Percentiles rank a stretch among this genome's conserved stretches.
Evolutionary conservation across 30 jellyfish, hydroid and myxozoan genomes (phyloP).

Genomic region (Turritopsis dohrnii): DNA sequence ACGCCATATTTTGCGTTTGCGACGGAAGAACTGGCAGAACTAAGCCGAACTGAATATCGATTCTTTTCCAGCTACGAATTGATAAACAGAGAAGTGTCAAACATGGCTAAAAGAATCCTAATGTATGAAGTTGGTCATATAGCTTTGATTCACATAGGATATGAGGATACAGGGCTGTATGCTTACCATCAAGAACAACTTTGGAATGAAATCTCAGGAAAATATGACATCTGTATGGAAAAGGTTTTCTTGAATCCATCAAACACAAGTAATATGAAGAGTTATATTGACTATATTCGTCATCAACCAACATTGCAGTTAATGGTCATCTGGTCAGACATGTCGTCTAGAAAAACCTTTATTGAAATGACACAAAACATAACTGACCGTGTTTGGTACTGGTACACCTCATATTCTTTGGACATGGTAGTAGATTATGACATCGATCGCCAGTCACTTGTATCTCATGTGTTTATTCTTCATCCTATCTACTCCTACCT

Average conservation of each 20-base stretch:
- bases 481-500: not conserved
- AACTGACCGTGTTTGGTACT: slow-evolving; percentile 7
- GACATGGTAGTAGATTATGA: not conserved
- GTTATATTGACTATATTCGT: not conserved
- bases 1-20: not conserved
- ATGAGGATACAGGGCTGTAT: not conserved
- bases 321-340: not conserved
- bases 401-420: slow-evolving; percentile 1
- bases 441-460: not conserved
- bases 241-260: not conserved
- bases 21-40: not conserved
- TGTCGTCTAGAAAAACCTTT: not conserved
- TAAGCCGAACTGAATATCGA: not conserved
- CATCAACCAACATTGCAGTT: not conserved
- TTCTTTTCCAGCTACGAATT: slow-evolving; percentile 1
- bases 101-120: not conserved
- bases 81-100: not conserved
- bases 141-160: not conserved
- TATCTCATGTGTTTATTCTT: not conserved
- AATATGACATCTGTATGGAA: not conserved
- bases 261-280: not conserved
- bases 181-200: not conserved
- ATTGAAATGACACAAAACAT: not conserved
- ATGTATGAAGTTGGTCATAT: not conserved
- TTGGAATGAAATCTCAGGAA: not conserved